These are phyloP conservation scores for Pachycephus smyrnensis DNA, from an alignment of 2,888 invertebrate species.

Conservation along the genomic window DNA sequence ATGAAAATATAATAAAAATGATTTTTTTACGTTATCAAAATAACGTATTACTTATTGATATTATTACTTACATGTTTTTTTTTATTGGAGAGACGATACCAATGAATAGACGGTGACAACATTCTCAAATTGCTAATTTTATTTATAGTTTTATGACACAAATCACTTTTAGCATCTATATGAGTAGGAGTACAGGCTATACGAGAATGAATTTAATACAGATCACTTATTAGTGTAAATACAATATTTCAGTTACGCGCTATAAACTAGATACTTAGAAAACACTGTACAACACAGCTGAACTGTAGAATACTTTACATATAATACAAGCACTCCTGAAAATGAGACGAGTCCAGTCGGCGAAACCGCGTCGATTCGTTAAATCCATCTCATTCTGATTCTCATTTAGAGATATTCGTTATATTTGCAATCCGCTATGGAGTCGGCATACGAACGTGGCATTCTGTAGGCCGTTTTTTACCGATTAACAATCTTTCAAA, in stretches of 20 bases:
- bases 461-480: background rate
- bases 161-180: slow-evolving; percentile 67
- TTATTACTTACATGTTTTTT: background rate
- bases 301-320: slow-evolving; percentile 67
- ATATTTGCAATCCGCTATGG: background rate
- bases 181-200: slow-evolving; percentile 66
- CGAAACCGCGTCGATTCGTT: background rate
- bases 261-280: slow-evolving; percentile 68
- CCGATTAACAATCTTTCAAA: background rate
- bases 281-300: slow-evolving; percentile 67
- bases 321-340: slow-evolving; percentile 61
- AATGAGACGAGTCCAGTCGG: slow-evolving; percentile 32
- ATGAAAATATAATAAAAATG: background rate
- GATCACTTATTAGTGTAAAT: slow-evolving; percentile 67
- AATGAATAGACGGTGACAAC: slow-evolving; percentile 36
- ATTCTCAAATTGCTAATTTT: slow-evolving; percentile 67
- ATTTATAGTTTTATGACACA: slow-evolving; percentile 66
- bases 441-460: background rate
- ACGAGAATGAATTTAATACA: slow-evolving; percentile 67
- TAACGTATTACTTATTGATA: background rate
- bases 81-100: background rate
- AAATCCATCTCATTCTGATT: background rate
- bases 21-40: slow-evolving; percentile 1
- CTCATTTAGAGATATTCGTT: background rate
- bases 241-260: slow-evolving; percentile 66